A percentile compares a stretch with the other conserved stretches of the same genome.
phyloP scores from a whole-genome alignment of 2,888 invertebrate genomes.

The Cerceris rybyensis region DNA sequence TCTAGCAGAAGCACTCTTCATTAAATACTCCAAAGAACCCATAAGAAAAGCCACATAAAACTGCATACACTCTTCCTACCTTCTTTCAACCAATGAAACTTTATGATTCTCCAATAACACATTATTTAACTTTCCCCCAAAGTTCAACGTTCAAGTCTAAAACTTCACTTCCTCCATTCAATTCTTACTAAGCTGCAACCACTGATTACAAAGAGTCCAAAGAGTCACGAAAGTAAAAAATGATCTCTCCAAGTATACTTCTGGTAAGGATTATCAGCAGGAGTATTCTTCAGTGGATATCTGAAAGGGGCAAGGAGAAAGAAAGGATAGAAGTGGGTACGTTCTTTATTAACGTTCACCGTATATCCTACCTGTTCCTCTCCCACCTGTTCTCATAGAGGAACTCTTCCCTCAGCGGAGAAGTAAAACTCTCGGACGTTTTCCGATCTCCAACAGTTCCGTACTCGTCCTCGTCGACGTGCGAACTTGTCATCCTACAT shows the following conservation, averaged over 20 bases:
- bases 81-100: too few species aligned
- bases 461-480: slow-evolving; percentile 75
- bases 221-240: background rate
- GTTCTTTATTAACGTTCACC: slow-evolving; percentile 59
- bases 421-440: slow-evolving; percentile 80
- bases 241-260: background rate
- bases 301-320: background rate
- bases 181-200: too few species aligned
- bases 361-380: slow-evolving; percentile 50
- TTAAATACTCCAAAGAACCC: too few species aligned
- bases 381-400: slow-evolving; percentile 58
- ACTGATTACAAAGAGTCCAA: too few species aligned
- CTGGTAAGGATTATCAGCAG: background rate
- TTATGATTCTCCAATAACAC: too few species aligned
- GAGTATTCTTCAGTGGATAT: background rate
- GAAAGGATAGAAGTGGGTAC: slow-evolving; percentile 22
- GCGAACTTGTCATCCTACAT: slow-evolving; percentile 38
- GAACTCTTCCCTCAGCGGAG: slow-evolving; percentile 67
- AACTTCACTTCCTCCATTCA: too few species aligned
- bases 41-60: too few species aligned
- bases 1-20: too few species aligned
- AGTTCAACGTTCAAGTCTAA: too few species aligned
- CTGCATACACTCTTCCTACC: too few species aligned
- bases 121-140: too few species aligned
- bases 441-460: slow-evolving; percentile 79